phyloP scores from a whole-genome alignment of 1,140 invertebrate genomes.

The Pseudomyrmex sp. region DNA sequence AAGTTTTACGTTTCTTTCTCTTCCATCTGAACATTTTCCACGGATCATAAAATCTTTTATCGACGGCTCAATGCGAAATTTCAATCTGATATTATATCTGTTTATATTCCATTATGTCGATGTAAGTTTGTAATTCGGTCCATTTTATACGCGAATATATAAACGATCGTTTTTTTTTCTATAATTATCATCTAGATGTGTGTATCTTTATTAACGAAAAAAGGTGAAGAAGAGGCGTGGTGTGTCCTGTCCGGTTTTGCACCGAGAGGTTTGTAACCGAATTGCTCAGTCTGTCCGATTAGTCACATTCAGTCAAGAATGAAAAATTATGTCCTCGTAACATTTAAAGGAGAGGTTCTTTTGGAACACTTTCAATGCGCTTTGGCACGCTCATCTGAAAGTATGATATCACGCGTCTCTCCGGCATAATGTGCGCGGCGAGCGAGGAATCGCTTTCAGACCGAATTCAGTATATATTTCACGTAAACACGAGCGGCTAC shows the following conservation, averaged over 20 bases:
- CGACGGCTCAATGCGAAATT: neutral
- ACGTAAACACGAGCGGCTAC: conserved; percentile 13
- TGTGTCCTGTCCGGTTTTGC: neutral
- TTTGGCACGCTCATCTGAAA: conserved; percentile 59
- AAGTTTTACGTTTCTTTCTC: neutral
- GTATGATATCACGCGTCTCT: conserved; percentile 57
- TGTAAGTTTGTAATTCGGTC: neutral
- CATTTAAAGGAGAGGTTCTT: conserved; percentile 53
- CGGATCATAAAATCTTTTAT: neutral
- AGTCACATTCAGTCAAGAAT: conserved; percentile 15
- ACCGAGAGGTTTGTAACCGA: conserved; percentile 54
- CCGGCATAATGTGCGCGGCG: conserved; percentile 5
- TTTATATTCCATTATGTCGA: neutral
- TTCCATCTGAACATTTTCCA: neutral
- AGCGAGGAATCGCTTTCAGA: conserved; percentile 59
- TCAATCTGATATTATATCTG: neutral
- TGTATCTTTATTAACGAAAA: neutral
- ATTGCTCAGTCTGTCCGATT: conserved; percentile 17
- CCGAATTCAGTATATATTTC: conserved; percentile 48
- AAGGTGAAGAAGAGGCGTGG: neutral
- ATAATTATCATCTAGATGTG: conserved; percentile 1
- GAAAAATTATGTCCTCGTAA: conserved; percentile 63
- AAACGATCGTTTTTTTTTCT: neutral
- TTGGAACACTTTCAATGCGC: conserved; percentile 65
- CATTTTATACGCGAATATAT: neutral